Conservation (phyloP, 1,140 invertebrate species). For the Temnothorax curvispinosus region DNA sequence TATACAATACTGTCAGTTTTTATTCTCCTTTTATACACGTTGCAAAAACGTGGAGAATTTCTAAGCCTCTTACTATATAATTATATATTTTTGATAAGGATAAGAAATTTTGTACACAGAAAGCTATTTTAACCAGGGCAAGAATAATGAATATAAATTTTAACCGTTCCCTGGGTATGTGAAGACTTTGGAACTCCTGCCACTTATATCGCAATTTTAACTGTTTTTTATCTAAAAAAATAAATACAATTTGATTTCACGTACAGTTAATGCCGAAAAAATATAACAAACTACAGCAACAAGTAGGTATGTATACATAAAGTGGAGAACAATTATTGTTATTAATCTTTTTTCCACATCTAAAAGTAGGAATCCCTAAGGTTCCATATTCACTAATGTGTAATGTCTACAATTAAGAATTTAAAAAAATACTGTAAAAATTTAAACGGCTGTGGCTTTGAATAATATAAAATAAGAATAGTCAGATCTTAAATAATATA, state of each 20-base stretch:
- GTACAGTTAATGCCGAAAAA: not conserved
- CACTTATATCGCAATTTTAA: not conserved
- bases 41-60: not conserved
- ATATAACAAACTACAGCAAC: not conserved
- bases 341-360: not conserved
- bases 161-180: not conserved
- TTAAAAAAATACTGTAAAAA: not conserved
- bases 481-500: not conserved
- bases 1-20: not conserved
- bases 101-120: not conserved
- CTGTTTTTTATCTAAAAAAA: not conserved
- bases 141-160: constrained; percentile 19
- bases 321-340: not conserved
- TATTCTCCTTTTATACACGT: not conserved
- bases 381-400: not conserved
- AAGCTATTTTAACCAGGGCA: not conserved
- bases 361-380: not conserved
- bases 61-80: not conserved
- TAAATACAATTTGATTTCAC: not conserved
- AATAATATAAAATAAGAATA: not conserved
- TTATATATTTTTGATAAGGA: constrained; percentile 6
- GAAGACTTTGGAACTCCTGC: not conserved
- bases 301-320: not conserved
- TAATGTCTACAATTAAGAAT: not conserved
- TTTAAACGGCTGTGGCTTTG: not conserved